These are phyloP conservation scores for Acleris literana DNA, from an alignment of 2,888 invertebrate species.

Conservation along the genomic window DNA sequence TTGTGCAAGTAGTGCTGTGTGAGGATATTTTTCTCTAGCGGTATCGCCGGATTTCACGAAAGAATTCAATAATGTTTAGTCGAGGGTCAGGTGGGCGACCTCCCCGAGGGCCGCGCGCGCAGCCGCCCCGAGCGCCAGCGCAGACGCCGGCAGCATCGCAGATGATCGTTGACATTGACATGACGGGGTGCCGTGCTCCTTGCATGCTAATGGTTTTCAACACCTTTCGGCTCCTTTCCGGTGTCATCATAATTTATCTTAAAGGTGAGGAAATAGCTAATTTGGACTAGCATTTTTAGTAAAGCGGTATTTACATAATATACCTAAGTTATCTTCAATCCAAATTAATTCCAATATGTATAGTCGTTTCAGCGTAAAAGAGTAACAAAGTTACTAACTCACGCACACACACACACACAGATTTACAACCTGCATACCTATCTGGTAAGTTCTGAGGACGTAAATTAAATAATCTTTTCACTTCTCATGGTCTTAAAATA, in stretches of 20 bases:
- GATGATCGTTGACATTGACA: slow-evolving; percentile 29
- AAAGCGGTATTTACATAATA: too few relatives aligned
- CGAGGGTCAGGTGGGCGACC: slow-evolving; percentile 18
- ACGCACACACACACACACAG: too few relatives aligned
- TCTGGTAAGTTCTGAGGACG: too few relatives aligned
- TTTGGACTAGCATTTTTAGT: too few relatives aligned
- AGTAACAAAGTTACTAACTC: too few relatives aligned
- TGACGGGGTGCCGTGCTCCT: slow-evolving; percentile 1
- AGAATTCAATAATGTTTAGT: slow-evolving; percentile 4
- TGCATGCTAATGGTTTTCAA: slow-evolving; percentile 29
- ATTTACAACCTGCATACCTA: too few relatives aligned
- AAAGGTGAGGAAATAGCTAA: too few relatives aligned
- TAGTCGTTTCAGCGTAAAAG: too few relatives aligned
- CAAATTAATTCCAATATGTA: too few relatives aligned
- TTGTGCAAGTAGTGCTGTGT: not conserved
- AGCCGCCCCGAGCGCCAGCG: slow-evolving; percentile 1
- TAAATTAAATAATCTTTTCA: too few relatives aligned
- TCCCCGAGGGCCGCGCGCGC: slow-evolving; percentile 3
- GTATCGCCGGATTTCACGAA: not conserved
- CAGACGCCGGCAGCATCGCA: slow-evolving; percentile 25
- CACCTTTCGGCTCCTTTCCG: slow-evolving; percentile 5
- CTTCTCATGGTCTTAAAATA: too few relatives aligned
- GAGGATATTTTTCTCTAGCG: not conserved
- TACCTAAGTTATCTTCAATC: too few relatives aligned
- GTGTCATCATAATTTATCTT: not conserved